Evolutionary conservation across 2,888 invertebrate genomes (phyloP), one percentile per base, ranked within the genome.

Genomic region (Synergus japonicus): DNA sequence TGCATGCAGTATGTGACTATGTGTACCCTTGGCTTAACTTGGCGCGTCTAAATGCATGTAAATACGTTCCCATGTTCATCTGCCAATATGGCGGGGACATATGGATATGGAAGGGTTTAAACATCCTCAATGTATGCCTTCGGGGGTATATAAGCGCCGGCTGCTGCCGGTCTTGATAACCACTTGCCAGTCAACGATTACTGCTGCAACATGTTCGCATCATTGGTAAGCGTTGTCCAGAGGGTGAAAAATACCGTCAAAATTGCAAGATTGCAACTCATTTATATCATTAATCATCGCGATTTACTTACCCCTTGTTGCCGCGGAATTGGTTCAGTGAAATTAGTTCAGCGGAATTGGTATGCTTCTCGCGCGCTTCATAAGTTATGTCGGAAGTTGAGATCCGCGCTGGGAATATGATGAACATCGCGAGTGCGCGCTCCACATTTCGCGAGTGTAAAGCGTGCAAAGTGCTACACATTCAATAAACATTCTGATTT

Each of bases 181-280:
- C 83, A 84, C 81, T 83, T 83, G 58, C 80, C 82, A 76, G 81
- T 82, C 84, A 83, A 81, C 84, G 77, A 82, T 84, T 83, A 84
- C 81, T 80, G 81, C 79, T 78, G 79, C 83, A 83, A 46, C 84
- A 84, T 84, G 84, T 82, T 80, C 76, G 78, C 84, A 78, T 81
- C 78, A 83, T 79, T 79, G 84, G 84, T 84, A 84, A 84, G 84
- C 80, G 64, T 77, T 79, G n/a, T 18, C 41, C 12, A 65, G 15
- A 18, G 66, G 66, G 66, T 13, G 18, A 4, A 12, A 29, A 63
- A 63, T 18, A 22, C 3, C 22, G 5, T 41, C 1, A 65, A 37
- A 5, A 65, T 15, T 37, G 1, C 15, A 65, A 37, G 1, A 65
- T 15, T 37, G 4, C 15, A 9, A 66, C 9, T 10, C 41, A 66